Evolutionary conservation across 2,888 invertebrate species (phyloP), one percentile per base, ranked within the genome.

Genomic region (Sinotaia quadrata): DNA sequence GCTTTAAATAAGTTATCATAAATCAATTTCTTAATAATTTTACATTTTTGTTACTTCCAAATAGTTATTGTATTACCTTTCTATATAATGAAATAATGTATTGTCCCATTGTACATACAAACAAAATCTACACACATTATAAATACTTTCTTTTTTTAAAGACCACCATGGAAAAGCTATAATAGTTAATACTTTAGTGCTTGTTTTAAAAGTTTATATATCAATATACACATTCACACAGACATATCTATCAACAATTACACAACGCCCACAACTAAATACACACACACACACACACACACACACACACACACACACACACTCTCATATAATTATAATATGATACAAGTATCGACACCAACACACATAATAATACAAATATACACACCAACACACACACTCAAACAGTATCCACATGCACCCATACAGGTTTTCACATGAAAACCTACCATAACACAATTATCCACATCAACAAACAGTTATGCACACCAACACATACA

Each of bases 231-330:
- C n/a, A n/a, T n/a, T n/a, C n/a, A n/a, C n/a, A n/a, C n/a, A n/a
- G n/a, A n/a, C n/a, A n/a, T n/a, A n/a, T n/a, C n/a, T n/a, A n/a
- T n/a, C n/a, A n/a, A n/a, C n/a, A n/a, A n/a, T n/a, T n/a, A n/a
- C n/a, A n/a, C n/a, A n/a, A 49, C 49, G 18, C 24, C n/a, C 49
- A 49, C 18, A 49, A 7, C 5, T 24, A 54, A 27, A 54, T 54
- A 24, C 54, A 54, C 24, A 27, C 54, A 54, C 18, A 27, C 54
- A 54, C 54, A 24, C 31, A 24, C 31, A 29, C 15, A 54, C 54
- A 54, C 24, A 54, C 54, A 54, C 27, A 54, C 49, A 49, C 18
- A 49, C 49, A 49, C 24, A 49, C 49, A 49, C 24, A 49, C 49
- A 49, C 24, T 21, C 49, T 21, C 24, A 49, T 24, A 18, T 8